A percentile compares a stretch with the other conserved stretches of the same genome.
phyloP scores from a whole-genome alignment of 2,113 vertebrate species.

The Oncorhynchus tshawytscha region DNA sequence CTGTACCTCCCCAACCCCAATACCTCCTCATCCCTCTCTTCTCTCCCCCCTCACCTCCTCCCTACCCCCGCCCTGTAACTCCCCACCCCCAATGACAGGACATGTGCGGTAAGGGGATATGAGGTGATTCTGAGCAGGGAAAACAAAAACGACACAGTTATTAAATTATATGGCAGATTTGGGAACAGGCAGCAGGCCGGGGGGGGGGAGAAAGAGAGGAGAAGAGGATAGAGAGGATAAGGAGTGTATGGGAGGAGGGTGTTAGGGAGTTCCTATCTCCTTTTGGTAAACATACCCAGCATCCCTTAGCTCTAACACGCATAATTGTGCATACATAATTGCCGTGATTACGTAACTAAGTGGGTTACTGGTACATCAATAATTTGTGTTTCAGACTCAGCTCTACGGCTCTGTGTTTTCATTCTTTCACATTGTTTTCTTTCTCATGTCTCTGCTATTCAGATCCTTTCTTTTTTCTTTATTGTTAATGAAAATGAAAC shows the following conservation, averaged over 20 bases:
- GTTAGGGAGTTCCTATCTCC: constrained; percentile 37
- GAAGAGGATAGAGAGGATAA: too few species aligned
- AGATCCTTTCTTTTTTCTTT: not conserved
- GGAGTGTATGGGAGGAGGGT: not conserved
- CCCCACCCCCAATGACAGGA: not conserved
- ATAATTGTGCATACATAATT: constrained; percentile 70
- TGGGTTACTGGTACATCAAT: constrained; percentile 73
- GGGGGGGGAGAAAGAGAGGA: too few species aligned
- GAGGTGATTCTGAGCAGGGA: not conserved
- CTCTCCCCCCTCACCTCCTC: too few species aligned
- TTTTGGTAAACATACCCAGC: constrained; percentile 48
- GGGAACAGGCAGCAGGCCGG: too few species aligned
- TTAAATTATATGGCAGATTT: too few species aligned
- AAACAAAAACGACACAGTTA: too few species aligned
- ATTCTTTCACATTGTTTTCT: constrained; percentile 34
- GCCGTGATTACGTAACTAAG: constrained; percentile 68
- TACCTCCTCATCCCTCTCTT: too few species aligned
- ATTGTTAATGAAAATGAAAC: not conserved
- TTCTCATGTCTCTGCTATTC: constrained; percentile 1
- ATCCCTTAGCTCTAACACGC: constrained; percentile 52
- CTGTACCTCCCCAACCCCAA: too few species aligned
- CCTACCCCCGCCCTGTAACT: too few species aligned
- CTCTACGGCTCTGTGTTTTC: constrained; percentile 5
- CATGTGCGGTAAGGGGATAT: not conserved
- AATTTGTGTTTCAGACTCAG: constrained; percentile 61